Evolutionary conservation across 2,113 vertebrate species (phyloP).

Genomic region (Lethenteron camtschaticum): DNA sequence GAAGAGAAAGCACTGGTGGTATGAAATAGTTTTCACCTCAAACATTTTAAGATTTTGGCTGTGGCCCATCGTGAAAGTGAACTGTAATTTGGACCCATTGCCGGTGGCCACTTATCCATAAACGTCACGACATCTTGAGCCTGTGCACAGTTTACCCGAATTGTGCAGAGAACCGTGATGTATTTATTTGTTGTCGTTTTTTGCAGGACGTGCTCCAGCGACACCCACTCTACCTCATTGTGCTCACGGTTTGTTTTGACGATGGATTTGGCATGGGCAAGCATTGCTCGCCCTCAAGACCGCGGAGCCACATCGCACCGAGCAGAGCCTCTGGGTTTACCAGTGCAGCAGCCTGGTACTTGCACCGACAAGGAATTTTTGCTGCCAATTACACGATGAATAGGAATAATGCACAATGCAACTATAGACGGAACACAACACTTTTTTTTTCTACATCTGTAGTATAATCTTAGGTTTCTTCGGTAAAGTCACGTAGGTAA

Average conservation of each 20-base stretch:
- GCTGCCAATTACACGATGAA: too few species aligned
- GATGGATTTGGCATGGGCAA: slow-evolving; percentile 74
- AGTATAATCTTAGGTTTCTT: background rate
- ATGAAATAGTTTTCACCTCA: too few species aligned
- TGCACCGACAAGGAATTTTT: background rate
- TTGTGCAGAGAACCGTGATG: background rate
- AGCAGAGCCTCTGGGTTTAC: slow-evolving; percentile 81
- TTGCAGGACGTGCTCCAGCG: slow-evolving; percentile 66
- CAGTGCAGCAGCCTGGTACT: slow-evolving; percentile 80
- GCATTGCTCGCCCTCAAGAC: slow-evolving; percentile 79
- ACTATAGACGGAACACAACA: slow-evolving; percentile 3
- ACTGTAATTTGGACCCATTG: too few species aligned
- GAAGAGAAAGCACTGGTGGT: too few species aligned
- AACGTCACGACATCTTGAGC: too few species aligned
- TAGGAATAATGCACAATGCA: background rate
- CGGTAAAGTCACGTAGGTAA: too few species aligned
- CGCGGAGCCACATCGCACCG: slow-evolving; percentile 43
- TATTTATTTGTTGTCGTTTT: background rate
- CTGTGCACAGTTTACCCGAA: too few species aligned
- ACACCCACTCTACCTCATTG: slow-evolving; percentile 68
- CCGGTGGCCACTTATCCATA: too few species aligned
- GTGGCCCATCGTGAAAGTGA: too few species aligned
- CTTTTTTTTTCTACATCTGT: background rate
- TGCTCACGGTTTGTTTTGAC: slow-evolving; percentile 85
- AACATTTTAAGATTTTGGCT: too few species aligned